Base-by-base conservation (phyloP, 2,113 vertebrate genomes). In the Geothlypis trichas region DNA sequence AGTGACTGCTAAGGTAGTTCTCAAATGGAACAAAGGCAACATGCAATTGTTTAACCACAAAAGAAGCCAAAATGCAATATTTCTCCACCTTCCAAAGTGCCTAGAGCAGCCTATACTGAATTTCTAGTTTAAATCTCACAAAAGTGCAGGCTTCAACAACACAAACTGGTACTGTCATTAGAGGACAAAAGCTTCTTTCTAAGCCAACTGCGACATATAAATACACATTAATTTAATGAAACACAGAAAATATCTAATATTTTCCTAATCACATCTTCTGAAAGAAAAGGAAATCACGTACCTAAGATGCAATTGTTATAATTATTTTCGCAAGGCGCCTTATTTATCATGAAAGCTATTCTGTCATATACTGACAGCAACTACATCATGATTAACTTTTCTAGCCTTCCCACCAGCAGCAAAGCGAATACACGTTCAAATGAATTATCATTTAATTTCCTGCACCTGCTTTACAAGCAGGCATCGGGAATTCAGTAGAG, bases 381-480 rank as follows among this genome's bases (percentile, higher is more conserved):
- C 75, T 44, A 62, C 94, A 85, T 79, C 79, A 31, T 54, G 46
- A 80, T 87, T 87, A 97, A 97, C 97, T 96, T 93, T 63, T 30
- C 30, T 49, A 91, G 31, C 67, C 51, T 85, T 44, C 67, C n/a
- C 49, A 37, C 5, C 13, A 35, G 44, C 87, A 72, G 37, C 37
- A 3, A 37, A 61, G 37, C 6, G 28, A 74, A 77, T 35, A 3
- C 33, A 10, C 1, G 22, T 30, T 67, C 83, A 47, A 67, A 54
- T 41, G 81, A 81, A 66, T 76, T 63, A 82, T 33, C 55, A 31
- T 74, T 89, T 90, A 31, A 90, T 87, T 89, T 80, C 82, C 87
- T 57, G 91, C 90, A 97, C 87, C 91, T 97, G 95, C 91, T 83
- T 71, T 52, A 63, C 46, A 35, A 84, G 61, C 47, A 74, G 57